Evolutionary conservation across 2,113 vertebrate genomes (phyloP).

Genomic region (Enhydra lutris): DNA sequence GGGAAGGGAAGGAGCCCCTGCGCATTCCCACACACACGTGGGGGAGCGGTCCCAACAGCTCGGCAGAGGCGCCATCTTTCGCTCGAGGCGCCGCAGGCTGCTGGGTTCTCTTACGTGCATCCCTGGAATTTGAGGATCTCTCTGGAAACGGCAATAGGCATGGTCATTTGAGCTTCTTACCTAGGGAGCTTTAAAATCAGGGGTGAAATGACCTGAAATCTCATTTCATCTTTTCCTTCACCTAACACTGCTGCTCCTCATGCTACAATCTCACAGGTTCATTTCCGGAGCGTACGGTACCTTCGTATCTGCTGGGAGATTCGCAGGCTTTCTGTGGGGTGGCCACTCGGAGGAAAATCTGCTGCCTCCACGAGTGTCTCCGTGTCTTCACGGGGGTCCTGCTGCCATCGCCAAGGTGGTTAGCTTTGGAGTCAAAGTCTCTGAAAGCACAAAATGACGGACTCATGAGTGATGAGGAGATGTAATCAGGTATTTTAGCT

Average conservation of each 20-base stretch:
- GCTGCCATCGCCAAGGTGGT: slow-evolving; percentile 52
- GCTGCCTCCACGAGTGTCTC: slow-evolving; percentile 96
- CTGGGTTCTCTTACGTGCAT: background rate
- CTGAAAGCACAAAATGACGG: slow-evolving; percentile 78
- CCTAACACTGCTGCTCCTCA: background rate
- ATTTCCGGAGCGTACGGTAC: slow-evolving; percentile 56
- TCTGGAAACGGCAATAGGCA: background rate
- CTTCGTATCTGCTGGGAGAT: slow-evolving; percentile 85
- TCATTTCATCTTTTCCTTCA: background rate
- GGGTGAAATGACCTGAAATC: background rate
- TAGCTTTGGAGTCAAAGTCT: slow-evolving; percentile 87
- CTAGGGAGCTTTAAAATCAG: background rate
- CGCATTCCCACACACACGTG: accelerated
- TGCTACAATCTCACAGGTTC: accelerated
- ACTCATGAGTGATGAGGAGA: background rate
- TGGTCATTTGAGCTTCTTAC: background rate
- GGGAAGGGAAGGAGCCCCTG: background rate
- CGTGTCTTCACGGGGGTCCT: slow-evolving; percentile 88
- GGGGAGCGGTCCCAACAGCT: background rate
- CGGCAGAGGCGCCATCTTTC: accelerated
- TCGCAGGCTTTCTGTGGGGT: slow-evolving; percentile 95
- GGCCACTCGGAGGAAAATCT: slow-evolving; percentile 98
- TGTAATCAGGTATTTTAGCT: background rate
- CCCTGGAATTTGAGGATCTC: background rate
- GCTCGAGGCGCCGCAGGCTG: background rate